A percentile compares a stretch with the other conserved stretches of the same genome.
These are phyloP conservation scores for Amitus sp. DNA, from an alignment of 2,888 invertebrate genomes.

Conservation along the genomic window DNA sequence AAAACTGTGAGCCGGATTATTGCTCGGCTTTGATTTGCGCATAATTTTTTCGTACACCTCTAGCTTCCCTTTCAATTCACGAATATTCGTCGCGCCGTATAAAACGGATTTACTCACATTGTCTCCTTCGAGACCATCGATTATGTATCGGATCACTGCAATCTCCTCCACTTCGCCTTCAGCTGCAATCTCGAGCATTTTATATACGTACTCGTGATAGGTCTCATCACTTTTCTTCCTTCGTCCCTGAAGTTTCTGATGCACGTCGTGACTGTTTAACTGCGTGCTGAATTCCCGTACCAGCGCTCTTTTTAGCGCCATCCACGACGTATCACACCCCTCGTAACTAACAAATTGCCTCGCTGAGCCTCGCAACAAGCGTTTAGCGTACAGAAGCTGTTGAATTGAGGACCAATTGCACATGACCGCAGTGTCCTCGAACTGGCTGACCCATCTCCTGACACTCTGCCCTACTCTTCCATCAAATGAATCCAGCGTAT, in stretches of 20 bases:
- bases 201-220: slow-evolving; percentile 32
- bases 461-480: slow-evolving; percentile 22
- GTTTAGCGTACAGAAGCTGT: slow-evolving; percentile 35
- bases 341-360: slow-evolving; percentile 28
- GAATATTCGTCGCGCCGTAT: slow-evolving; percentile 14
- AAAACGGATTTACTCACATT: slow-evolving; percentile 33
- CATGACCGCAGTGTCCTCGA: slow-evolving; percentile 34
- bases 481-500: slow-evolving; percentile 22
- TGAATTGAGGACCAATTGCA: slow-evolving; percentile 33
- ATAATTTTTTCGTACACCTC: slow-evolving; percentile 28
- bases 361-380: slow-evolving; percentile 34
- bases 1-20: background rate
- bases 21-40: background rate
- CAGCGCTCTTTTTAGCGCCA: slow-evolving; percentile 17
- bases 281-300: slow-evolving; percentile 29
- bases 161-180: slow-evolving; percentile 37
- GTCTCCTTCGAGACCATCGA: slow-evolving; percentile 33
- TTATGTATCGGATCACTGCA: slow-evolving; percentile 37
- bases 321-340: slow-evolving; percentile 24
- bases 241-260: slow-evolving; percentile 19
- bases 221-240: slow-evolving; percentile 26
- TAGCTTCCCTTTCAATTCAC: slow-evolving; percentile 26
- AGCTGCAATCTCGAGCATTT: slow-evolving; percentile 36
- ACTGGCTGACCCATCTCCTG: slow-evolving; percentile 35
- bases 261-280: slow-evolving; percentile 35